Base-by-base conservation (phyloP, 2,888 invertebrate species). In the Prenolepis imparis region DNA sequence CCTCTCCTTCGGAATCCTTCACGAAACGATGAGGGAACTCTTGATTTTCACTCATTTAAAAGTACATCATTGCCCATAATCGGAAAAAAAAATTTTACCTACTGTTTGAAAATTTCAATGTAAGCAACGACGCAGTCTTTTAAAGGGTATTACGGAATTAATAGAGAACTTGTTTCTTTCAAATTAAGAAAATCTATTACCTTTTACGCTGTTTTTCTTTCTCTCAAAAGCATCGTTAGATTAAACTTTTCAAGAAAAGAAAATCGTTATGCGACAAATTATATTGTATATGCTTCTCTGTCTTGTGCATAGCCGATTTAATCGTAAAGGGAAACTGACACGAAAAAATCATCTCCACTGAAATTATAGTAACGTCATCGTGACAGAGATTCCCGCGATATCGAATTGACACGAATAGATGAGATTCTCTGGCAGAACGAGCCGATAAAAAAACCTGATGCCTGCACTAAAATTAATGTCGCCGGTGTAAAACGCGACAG, bases 401-500 rank as follows among this genome's bases (percentile, higher is more conserved):
- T 66, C 44, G 57, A 36, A 66, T 18, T 32, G 68, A 44, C 36
- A n/a, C 21, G 44, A n/a, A 52, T 21, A 39, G 32, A 55, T 63
- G 82, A 77, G 61, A 44, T 66, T 57, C 63, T 57, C 52, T 63
- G 77, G 64, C 63, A 57, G 12, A 57, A 70, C 59, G 59, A 68
- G 59, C 32, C 68, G 61, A 86, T 66, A 80, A 68, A 68, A 67
- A 78, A 64, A 67, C 77, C 39, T 61, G 52, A 61, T 63, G 55
- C 61, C 63, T 48, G 67, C 24, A 77, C 63, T 84, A 74, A 85
- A 87, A 87, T 87, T 86, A 87, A 86, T 82, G 68, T 67, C 75
- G 28, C 36, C 63, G 52, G 36, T 77, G 63, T 77, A 82, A 86
- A 86, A 64, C 72, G 80, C 55, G 72, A 64, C 21, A 72, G 75